Evolutionary conservation across 2,113 vertebrate species (phyloP).

Genomic region (Corydoras sp.): DNA sequence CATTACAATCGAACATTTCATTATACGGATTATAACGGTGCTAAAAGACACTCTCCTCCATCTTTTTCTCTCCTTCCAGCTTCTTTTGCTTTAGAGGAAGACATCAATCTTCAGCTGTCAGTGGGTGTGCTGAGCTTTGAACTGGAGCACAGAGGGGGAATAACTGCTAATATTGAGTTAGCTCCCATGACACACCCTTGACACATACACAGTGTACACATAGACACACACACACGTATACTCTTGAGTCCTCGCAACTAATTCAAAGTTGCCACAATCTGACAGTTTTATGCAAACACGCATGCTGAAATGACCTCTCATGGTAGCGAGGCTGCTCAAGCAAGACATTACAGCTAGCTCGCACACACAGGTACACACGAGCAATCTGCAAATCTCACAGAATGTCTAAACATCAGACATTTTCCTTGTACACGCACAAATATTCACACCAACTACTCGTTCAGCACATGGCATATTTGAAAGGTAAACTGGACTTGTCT

Average conservation of each 20-base stretch:
- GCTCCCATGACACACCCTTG: conserved; percentile 24
- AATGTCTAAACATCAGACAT: no score
- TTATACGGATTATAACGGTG: conserved; percentile 42
- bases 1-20: conserved; percentile 32
- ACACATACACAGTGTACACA: background rate
- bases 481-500: no score
- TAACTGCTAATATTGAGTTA: conserved; percentile 38
- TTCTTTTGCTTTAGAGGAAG: conserved; percentile 31
- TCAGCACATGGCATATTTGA: no score
- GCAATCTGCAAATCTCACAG: no score
- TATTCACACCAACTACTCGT: no score
- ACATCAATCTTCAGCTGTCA: conserved; percentile 40
- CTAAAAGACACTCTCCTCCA: conserved; percentile 43
- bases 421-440: no score
- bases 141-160: conserved; percentile 32
- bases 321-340: conserved; percentile 10
- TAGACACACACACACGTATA: conserved; percentile 5
- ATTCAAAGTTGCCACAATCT: conserved; percentile 30
- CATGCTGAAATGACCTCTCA: conserved; percentile 10
- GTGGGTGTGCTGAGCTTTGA: conserved; percentile 31
- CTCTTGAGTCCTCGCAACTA: conserved; percentile 30
- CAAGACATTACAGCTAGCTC: conserved; percentile 1
- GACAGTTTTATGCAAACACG: conserved; percentile 28
- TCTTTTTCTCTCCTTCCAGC: conserved; percentile 41
- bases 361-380: background rate